Percentiles rank a stretch among this genome's conserved stretches.
phyloP scores from a whole-genome alignment of 2,113 vertebrate species.

The Callocephalon fimbriatum region DNA sequence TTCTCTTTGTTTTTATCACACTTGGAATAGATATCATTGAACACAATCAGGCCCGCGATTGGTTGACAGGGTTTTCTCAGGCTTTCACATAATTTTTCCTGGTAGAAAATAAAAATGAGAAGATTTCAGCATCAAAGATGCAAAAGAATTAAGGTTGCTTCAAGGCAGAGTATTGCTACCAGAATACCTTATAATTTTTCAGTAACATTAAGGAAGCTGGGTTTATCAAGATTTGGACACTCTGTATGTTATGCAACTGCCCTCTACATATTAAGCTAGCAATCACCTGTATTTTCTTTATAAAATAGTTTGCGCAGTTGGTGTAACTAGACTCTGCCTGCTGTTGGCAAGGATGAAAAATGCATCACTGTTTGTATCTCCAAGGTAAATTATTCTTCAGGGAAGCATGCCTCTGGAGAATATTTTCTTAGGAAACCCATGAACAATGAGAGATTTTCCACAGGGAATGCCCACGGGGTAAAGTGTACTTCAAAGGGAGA shows the following conservation, averaged over 20 bases:
- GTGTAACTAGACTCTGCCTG: slow-evolving; percentile 47
- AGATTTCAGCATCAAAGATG: neutral
- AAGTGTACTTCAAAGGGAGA: slow-evolving; percentile 68
- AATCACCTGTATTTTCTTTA: neutral
- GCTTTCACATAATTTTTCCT: neutral
- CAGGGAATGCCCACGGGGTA: slow-evolving; percentile 52
- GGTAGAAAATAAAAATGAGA: neutral
- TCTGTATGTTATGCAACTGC: neutral
- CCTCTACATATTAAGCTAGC: neutral
- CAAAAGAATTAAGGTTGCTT: neutral
- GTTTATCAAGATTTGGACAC: slow-evolving; percentile 26
- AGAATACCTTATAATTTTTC: neutral
- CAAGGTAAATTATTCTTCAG: slow-evolving; percentile 62
- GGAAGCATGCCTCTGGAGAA: slow-evolving; percentile 53
- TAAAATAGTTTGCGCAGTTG: neutral
- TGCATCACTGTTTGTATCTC: slow-evolving; percentile 46
- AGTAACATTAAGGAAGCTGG: neutral
- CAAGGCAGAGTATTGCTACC: neutral
- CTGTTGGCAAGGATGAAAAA: slow-evolving; percentile 67
- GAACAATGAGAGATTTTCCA: slow-evolving; percentile 70
- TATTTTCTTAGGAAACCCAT: slow-evolving; percentile 65
- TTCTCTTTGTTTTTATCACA: neutral
- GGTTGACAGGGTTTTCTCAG: slow-evolving; percentile 20
- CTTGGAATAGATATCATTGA: neutral
- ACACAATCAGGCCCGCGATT: neutral